Evolutionary conservation across 1,140 invertebrate genomes (phyloP).

Genomic region (Sitophilus oryzae): DNA sequence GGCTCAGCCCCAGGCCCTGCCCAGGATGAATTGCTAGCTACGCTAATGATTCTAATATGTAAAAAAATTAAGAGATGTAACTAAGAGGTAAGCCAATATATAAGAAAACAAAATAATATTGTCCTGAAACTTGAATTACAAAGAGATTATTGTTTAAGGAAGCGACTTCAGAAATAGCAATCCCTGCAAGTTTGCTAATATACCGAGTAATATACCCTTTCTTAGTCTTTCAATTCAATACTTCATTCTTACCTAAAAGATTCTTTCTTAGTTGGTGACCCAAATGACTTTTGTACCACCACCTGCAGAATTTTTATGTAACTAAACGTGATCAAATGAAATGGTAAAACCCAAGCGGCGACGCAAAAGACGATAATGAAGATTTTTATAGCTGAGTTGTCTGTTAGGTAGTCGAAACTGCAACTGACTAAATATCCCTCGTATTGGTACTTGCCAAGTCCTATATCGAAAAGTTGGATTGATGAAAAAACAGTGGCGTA

Average conservation of each 20-base stretch:
- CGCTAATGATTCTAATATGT: no score
- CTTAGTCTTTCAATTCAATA: no score
- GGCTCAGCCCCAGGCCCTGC: no score
- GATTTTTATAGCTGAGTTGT: constrained; percentile 48
- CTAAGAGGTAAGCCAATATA: no score
- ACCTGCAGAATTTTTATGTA: constrained; percentile 64
- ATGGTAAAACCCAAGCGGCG: constrained; percentile 62
- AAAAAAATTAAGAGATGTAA: no score
- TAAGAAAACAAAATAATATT: no score
- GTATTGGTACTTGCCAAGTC: constrained; percentile 66
- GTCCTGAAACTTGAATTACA: no score
- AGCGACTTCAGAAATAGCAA: no score
- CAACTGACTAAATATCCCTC: constrained; percentile 75
- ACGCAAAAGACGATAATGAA: constrained; percentile 65
- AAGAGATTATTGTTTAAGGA: no score
- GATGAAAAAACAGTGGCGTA: constrained; percentile 61
- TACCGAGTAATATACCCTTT: no score
- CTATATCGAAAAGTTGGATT: constrained; percentile 61
- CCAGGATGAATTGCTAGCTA: no score
- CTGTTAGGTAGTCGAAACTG: constrained; percentile 72
- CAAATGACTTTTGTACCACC: constrained; percentile 45
- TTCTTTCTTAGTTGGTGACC: constrained; percentile 32
- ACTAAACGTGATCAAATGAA: constrained; percentile 62
- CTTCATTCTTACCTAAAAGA: constrained; percentile 41
- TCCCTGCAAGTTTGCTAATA: no score